phyloP scores from a whole-genome alignment of 2,113 vertebrate genomes.

The Dolichotis patagonum region DNA sequence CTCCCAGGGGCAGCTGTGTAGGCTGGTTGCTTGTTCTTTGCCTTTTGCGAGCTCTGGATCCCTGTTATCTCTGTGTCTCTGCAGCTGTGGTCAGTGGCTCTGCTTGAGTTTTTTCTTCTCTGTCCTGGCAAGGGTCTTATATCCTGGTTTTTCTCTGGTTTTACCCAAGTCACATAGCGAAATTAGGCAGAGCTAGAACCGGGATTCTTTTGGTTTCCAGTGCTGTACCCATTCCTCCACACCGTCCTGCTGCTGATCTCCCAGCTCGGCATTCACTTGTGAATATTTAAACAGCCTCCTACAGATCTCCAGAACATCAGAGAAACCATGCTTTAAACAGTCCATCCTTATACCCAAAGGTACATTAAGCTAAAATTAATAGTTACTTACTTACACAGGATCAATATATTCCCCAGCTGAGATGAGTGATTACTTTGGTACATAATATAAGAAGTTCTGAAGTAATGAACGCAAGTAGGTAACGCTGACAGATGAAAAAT shows the following conservation, averaged over 20 bases:
- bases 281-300: constrained; percentile 67
- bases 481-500: neutral
- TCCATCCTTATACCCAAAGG: constrained; percentile 62
- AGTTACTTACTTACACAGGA: constrained; percentile 68
- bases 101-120: neutral
- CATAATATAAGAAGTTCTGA: neutral
- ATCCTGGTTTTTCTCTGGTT: neutral
- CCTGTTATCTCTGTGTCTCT: neutral
- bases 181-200: neutral
- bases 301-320: constrained; percentile 15
- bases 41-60: neutral
- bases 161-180: neutral
- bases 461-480: neutral
- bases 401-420: constrained; percentile 61
- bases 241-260: neutral
- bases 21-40: neutral
- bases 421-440: neutral
- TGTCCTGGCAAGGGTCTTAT: neutral
- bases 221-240: neutral
- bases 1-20: neutral
- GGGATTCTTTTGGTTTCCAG: neutral
- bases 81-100: neutral
- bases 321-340: constrained; percentile 27
- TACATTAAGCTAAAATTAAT: constrained; percentile 75
- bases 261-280: neutral